Conservation (phyloP, 2,113 vertebrate genomes). For the Ramphastos sulfuratus region DNA sequence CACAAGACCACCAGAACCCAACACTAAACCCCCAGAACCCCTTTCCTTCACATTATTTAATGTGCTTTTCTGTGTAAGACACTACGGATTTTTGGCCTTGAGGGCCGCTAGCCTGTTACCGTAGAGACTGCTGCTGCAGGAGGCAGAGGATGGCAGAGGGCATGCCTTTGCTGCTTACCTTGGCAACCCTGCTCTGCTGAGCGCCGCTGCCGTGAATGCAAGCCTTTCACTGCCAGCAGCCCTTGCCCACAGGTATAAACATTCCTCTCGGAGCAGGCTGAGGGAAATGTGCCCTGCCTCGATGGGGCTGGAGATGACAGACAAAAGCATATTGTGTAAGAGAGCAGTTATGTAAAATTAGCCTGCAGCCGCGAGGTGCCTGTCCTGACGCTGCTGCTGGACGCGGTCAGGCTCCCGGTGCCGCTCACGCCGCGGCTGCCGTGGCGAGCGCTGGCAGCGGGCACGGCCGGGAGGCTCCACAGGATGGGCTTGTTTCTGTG, state of each 20-base stretch:
- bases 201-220: slow-evolving; percentile 80
- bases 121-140: slow-evolving; percentile 77
- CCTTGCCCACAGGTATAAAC: slow-evolving; percentile 80
- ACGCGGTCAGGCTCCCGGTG: slow-evolving; percentile 39
- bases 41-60: slow-evolving; percentile 68
- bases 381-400: slow-evolving; percentile 69
- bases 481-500: slow-evolving; percentile 29
- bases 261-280: slow-evolving; percentile 74
- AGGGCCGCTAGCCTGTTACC: slow-evolving; percentile 76
- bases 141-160: slow-evolving; percentile 72
- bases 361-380: slow-evolving; percentile 57
- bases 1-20: too few species aligned
- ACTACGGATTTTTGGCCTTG: slow-evolving; percentile 72
- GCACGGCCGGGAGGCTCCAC: background rate
- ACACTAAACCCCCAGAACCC: background rate
- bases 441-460: background rate
- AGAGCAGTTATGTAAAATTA: slow-evolving; percentile 67
- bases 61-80: slow-evolving; percentile 66
- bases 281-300: slow-evolving; percentile 73
- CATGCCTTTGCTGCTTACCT: slow-evolving; percentile 84
- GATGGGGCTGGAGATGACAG: slow-evolving; percentile 74
- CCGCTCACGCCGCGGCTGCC: background rate
- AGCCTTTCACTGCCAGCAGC: slow-evolving; percentile 79
- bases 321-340: slow-evolving; percentile 76
- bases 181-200: slow-evolving; percentile 76